These are phyloP conservation scores for Sepiola atlantica DNA, from an alignment of 2,888 invertebrate species.

Conservation along the genomic window DNA sequence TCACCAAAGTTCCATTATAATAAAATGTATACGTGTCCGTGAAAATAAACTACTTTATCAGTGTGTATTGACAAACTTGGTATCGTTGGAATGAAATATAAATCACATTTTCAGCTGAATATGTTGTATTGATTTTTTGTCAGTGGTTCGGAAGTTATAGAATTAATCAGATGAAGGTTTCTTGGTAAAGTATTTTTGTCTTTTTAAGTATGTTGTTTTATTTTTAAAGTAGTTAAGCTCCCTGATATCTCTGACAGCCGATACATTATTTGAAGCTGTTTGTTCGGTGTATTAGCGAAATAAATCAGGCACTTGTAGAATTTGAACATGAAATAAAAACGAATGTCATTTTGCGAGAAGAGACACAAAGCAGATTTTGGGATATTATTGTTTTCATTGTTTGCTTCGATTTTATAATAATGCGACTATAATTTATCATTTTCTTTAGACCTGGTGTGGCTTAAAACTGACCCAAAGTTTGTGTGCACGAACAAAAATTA, in stretches of 20 bases:
- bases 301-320: constrained; percentile 16
- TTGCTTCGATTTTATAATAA: too few relatives aligned
- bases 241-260: neutral
- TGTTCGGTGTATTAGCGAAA: neutral
- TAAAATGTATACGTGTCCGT: neutral
- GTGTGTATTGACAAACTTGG: neutral
- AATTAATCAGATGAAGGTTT: neutral
- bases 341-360: too few relatives aligned
- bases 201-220: neutral
- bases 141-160: neutral
- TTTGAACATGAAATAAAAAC: neutral
- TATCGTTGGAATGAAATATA: neutral
- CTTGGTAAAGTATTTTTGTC: neutral
- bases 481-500: too few relatives aligned
- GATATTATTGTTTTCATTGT: too few relatives aligned
- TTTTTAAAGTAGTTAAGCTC: neutral
- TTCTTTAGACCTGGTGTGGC: too few relatives aligned
- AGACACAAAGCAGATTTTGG: too few relatives aligned
- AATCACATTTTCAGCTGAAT: constrained; percentile 1
- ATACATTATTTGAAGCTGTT: neutral
- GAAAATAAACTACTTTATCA: neutral
- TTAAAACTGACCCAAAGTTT: too few relatives aligned
- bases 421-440: too few relatives aligned
- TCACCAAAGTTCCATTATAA: too few relatives aligned
- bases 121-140: neutral